These are phyloP conservation scores for Popillia japonica DNA, from an alignment of 1,140 invertebrate genomes.

Conservation along the genomic window DNA sequence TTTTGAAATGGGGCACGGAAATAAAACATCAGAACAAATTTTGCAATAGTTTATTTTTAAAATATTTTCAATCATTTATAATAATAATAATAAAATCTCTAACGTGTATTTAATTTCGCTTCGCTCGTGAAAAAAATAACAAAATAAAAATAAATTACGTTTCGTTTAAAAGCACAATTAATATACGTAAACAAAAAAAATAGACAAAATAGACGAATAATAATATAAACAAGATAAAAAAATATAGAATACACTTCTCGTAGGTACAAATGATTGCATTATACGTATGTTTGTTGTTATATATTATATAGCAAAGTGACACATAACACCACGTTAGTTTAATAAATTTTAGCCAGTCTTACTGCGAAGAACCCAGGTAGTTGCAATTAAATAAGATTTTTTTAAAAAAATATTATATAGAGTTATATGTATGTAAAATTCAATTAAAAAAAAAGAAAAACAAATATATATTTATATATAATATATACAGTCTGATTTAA, in stretches of 20 bases:
- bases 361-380: not conserved
- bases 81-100: conserved; percentile 21
- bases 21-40: not conserved
- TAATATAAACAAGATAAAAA: not conserved
- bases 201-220: not conserved
- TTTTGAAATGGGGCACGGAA: too few relatives aligned
- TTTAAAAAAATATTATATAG: conserved; percentile 21
- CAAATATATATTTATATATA: not conserved
- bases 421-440: not conserved
- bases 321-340: conserved; percentile 12
- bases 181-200: not conserved
- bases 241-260: not conserved
- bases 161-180: not conserved
- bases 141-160: conserved; percentile 28
- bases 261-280: not conserved
- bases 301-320: conserved; percentile 15
- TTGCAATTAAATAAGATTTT: too few relatives aligned
- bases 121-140: not conserved
- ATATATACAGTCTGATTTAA: too few relatives aligned
- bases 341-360: not conserved
- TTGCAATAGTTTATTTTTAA: conserved; percentile 21
- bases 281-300: not conserved
- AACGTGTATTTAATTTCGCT: too few relatives aligned
- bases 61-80: conserved; percentile 14
- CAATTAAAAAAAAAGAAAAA: conserved; percentile 2